Evolutionary conservation across 1,140 invertebrate species (phyloP).

Genomic region (Colletes latitarsis): DNA sequence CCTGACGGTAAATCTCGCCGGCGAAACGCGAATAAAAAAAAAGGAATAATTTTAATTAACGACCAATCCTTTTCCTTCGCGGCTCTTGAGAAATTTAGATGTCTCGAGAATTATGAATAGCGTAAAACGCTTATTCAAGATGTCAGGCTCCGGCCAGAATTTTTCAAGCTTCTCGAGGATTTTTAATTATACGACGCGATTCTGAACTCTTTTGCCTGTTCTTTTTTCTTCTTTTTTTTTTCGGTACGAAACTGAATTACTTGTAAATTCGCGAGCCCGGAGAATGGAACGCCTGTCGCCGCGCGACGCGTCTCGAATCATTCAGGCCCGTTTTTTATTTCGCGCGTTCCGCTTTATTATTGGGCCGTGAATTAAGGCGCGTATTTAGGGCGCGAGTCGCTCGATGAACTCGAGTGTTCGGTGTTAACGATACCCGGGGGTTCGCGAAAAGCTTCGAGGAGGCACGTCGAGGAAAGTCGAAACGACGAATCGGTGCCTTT

Average conservation of each 20-base stretch:
- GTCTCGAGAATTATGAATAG: not conserved
- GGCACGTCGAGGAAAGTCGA: not conserved
- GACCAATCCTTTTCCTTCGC: too few species aligned
- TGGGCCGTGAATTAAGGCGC: not conserved
- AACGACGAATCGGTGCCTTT: not conserved
- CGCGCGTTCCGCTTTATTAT: conserved; percentile 1
- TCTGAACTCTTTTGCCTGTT: not conserved
- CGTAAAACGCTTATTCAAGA: not conserved
- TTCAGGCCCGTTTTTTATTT: not conserved
- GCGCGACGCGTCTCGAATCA: not conserved
- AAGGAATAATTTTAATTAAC: conserved; percentile 28
- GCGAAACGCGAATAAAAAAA: not conserved
- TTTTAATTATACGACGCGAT: not conserved
- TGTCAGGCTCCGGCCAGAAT: not conserved
- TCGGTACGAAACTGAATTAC: not conserved
- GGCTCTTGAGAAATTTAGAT: not conserved
- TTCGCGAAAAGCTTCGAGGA: not conserved
- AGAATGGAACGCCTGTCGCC: not conserved
- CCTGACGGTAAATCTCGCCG: not conserved
- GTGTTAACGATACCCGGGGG: not conserved
- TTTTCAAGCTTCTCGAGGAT: not conserved
- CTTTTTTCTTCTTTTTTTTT: too few species aligned
- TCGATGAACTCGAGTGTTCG: conserved; percentile 4
- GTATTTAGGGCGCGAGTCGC: conserved; percentile 13
- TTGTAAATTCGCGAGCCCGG: not conserved